Percentiles rank a stretch among this genome's conserved stretches.
phyloP scores from a whole-genome alignment of 2,888 invertebrate genomes.

The Meganola albula region DNA sequence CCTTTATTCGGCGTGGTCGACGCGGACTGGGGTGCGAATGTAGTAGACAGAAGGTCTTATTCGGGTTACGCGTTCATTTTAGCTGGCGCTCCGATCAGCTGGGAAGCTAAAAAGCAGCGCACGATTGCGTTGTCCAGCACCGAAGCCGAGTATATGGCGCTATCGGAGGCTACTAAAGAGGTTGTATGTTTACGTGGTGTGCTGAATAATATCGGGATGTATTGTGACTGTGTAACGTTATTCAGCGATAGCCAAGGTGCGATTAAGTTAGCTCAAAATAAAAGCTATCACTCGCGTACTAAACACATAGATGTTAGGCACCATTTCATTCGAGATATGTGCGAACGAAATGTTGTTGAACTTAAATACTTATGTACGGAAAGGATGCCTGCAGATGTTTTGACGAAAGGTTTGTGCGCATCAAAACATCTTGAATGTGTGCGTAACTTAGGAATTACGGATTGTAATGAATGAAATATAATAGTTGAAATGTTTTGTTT shows the following conservation, averaged over 20 bases:
- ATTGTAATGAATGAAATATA: no score
- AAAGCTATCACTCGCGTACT: background rate
- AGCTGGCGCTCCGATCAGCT: constrained; percentile 2
- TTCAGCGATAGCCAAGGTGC: constrained; percentile 6
- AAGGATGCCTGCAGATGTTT: background rate
- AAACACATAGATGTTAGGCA: constrained; percentile 3
- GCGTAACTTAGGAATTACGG: no score
- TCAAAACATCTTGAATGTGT: no score
- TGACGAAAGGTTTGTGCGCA: background rate
- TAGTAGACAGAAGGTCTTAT: background rate
- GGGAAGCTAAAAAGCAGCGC: constrained; percentile 5
- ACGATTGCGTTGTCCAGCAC: constrained; percentile 6
- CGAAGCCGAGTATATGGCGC: constrained; percentile 8
- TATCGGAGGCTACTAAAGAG: background rate
- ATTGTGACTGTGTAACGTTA: background rate
- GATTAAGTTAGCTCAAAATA: constrained; percentile 1
- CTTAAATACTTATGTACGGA: background rate
- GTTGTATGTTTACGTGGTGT: background rate
- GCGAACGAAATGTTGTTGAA: no score
- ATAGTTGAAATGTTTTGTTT: no score
- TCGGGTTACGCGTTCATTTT: background rate
- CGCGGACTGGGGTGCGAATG: constrained; percentile 1
- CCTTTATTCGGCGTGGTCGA: background rate
- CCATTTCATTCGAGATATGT: constrained; percentile 3
- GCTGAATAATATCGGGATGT: background rate